phyloP scores from a whole-genome alignment of 2,888 invertebrate species.

The Cheiracanthium punctorium region DNA sequence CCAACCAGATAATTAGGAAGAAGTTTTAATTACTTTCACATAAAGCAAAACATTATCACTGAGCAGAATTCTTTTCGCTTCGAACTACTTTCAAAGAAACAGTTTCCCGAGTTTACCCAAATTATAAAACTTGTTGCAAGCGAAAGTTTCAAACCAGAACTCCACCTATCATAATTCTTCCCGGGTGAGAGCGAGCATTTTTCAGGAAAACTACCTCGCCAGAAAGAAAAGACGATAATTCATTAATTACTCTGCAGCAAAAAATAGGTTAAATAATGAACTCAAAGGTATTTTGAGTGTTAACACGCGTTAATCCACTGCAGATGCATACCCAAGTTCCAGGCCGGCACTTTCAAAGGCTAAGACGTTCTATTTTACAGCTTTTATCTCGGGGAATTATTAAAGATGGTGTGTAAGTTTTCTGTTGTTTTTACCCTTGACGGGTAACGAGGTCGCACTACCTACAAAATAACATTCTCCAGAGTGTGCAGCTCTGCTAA shows the following conservation, averaged over 20 bases:
- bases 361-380: too few relatives aligned
- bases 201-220: too few relatives aligned
- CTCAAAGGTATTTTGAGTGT: background rate
- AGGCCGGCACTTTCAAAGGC: background rate
- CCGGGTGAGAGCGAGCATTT: too few relatives aligned
- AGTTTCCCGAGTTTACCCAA: too few relatives aligned
- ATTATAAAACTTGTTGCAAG: background rate
- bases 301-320: background rate
- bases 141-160: background rate
- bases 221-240: too few relatives aligned
- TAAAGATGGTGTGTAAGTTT: background rate
- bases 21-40: too few relatives aligned
- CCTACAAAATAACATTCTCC: constrained; percentile 11
- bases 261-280: background rate
- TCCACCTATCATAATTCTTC: background rate
- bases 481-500: background rate
- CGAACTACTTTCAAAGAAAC: background rate
- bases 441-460: constrained; percentile 11
- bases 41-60: too few relatives aligned
- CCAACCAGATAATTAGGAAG: too few relatives aligned
- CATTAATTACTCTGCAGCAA: too few relatives aligned
- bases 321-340: background rate
- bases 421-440: constrained; percentile 1
- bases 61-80: background rate
- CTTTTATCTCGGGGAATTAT: too few relatives aligned